Base-by-base conservation (phyloP, 2,888 invertebrate genomes). In the Spisula subtruncata region DNA sequence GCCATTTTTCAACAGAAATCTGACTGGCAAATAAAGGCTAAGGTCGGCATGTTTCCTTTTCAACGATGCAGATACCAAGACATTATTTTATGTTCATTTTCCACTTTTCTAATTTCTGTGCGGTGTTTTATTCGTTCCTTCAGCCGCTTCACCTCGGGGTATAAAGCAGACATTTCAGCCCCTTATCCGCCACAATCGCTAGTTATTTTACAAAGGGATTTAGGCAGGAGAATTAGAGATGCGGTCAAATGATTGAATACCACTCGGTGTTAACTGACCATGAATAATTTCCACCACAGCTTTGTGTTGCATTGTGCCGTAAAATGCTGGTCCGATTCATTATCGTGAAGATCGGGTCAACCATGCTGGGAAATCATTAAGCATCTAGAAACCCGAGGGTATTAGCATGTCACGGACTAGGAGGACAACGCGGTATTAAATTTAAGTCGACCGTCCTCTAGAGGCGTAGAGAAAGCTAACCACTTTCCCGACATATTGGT, bases 341-440 rank as follows among this genome's bases (percentile, higher is more conserved):
- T 83, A 82, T 81, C 82, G 41, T 48, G 82, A 71, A 18, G 35
- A 71, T 32, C 60, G 75, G 87, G 87, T 87, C 87, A 87, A 14
- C 18, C 82, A 71, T 32, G 54, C 87, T 81, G 82, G 35, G 82
- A 82, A 87, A 87, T 83, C 71, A 82, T 35, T 82, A 83, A 87
- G 82, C 48, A 82, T 83, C 66, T 41, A 87, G 75, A 66, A 75
- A 25, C 32, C 83, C 35, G 46, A 71, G 71, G 51, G 75, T 46
- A 83, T 29, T n/a, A 14, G 20, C 41, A 54, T 87, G 87, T 87
- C 87, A 82, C n/a, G 14, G 41, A 51, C 32, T 48, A 4, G 16
- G 32, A 41, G 51, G 41, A 51, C 35, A 29, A 41, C 66, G 48
- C 54, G 18, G 60, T 51, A 41, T 80, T 29, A 51, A 51, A 48